These are phyloP conservation scores for Unio pictorum DNA, from an alignment of 2,888 invertebrate genomes.

Conservation along the genomic window DNA sequence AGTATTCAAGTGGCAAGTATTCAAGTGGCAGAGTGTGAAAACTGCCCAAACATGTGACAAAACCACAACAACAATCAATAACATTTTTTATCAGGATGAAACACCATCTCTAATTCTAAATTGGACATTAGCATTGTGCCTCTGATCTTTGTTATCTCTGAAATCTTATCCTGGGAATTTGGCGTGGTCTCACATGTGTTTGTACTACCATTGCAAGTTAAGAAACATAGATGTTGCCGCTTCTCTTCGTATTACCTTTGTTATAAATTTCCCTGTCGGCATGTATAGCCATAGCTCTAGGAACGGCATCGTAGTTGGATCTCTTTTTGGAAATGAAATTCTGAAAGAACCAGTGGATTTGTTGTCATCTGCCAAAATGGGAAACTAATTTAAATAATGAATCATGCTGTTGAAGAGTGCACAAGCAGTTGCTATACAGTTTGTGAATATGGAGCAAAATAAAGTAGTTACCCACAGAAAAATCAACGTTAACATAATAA, in stretches of 20 bases:
- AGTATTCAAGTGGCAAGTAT: too few species aligned
- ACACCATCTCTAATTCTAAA: too few species aligned
- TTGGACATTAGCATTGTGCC: too few species aligned
- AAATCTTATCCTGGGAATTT: background rate
- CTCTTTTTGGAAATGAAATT: too few species aligned
- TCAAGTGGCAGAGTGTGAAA: too few species aligned
- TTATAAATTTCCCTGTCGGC: background rate
- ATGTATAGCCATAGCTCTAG: too few species aligned
- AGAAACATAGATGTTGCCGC: background rate
- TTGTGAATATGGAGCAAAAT: conserved; percentile 7
- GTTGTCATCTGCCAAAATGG: background rate
- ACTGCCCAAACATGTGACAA: too few species aligned
- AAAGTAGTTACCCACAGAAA: conserved; percentile 11
- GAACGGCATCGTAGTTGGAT: too few species aligned
- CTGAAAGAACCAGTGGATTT: too few species aligned
- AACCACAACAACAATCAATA: too few species aligned
- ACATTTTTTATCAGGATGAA: too few species aligned
- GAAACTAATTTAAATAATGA: conserved; percentile 10
- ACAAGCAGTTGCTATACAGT: conserved; percentile 5
- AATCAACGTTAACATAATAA: conserved; percentile 6
- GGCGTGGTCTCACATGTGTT: background rate
- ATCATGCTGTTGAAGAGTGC: conserved; percentile 7
- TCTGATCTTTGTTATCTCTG: too few species aligned
- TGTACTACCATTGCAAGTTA: background rate
- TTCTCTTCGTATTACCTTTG: background rate